Base-by-base conservation (phyloP, 2,888 invertebrate genomes). In the Aphidoletes aphidimyza region DNA sequence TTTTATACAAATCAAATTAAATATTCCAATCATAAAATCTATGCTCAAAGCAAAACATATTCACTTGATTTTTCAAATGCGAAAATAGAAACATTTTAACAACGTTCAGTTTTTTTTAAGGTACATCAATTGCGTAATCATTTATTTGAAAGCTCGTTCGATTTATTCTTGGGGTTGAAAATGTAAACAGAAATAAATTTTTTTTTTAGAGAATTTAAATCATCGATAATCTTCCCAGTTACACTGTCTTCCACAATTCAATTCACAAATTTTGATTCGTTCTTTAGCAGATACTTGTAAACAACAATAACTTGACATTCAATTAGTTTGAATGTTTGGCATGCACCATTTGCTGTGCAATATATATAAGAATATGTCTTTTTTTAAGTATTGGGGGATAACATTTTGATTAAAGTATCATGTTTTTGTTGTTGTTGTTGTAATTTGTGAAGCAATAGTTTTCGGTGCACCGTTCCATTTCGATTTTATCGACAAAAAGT, bases 141-240 rank as follows among this genome's bases (percentile, higher is more conserved):
- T n/a, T 81, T 37, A 37, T 81, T 22, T 81, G 81, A 81, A 81
- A 81, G 81, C 81, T 81, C 81, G 81, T 81, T 81, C 81, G 81
- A 81, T 81, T 54, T 11, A 39, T 39, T 39, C 11, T 39, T 39
- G 8, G 36, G 19, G 1, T 9, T 81, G 8, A 37, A 37, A 81
- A 22, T n/a, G 3, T 2, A 81, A 81, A 37, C 36, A 81, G 36
- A 81, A 81, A 14, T 37, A n/a, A n/a, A n/a, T n/a, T n/a, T n/a
- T n/a, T n/a, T n/a, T n/a, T n/a, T n/a, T n/a, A n/a, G n/a, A n/a
- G n/a, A n/a, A 8, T 30, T 81, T 81, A n/a, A 37, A 81, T n/a
- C 69, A 19, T 69, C 30, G 11, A 69, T 69, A 69, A 69, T 19
- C 30, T 69, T 69, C 34, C 30, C 42, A 9, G 14, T 54, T 22